A percentile compares a stretch with the other conserved stretches of the same genome.
Conservation (phyloP, 53 echinoderm and acorn worm species). For the Paracentrotus lividus region DNA sequence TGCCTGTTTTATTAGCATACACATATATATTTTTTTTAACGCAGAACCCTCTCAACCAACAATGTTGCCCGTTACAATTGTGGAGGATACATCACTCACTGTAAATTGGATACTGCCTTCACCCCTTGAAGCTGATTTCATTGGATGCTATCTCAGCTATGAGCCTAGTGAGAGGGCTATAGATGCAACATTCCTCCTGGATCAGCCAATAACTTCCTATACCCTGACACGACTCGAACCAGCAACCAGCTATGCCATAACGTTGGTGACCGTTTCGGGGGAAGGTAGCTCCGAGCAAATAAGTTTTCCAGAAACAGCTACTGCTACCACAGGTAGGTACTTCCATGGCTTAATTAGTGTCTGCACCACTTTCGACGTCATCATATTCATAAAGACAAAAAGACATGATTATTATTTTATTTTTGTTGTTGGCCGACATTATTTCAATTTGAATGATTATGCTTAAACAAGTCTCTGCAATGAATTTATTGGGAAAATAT, state of each 20-base stretch:
- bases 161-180: neutral
- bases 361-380: too few relatives aligned
- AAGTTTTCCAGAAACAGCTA: neutral
- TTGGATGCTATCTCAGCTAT: neutral
- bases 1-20: too few relatives aligned
- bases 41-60: neutral
- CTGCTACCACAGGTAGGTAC: neutral
- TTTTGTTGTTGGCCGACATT: too few relatives aligned
- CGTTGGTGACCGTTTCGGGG: neutral
- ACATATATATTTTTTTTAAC: too few relatives aligned
- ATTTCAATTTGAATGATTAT: too few relatives aligned
- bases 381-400: too few relatives aligned
- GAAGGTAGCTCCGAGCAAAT: neutral
- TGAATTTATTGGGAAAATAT: too few relatives aligned
- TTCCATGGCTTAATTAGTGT: too few relatives aligned
- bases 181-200: neutral
- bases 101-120: neutral
- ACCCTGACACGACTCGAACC: neutral
- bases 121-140: neutral
- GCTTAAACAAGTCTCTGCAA: too few relatives aligned
- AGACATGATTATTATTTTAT: too few relatives aligned
- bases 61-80: neutral
- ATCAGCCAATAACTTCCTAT: neutral
- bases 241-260: neutral
- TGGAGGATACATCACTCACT: neutral